A percentile compares a stretch with the other conserved stretches of the same genome.
Conservation (phyloP, 1,140 invertebrate species). For the Zeugodacus cucurbitae region DNA sequence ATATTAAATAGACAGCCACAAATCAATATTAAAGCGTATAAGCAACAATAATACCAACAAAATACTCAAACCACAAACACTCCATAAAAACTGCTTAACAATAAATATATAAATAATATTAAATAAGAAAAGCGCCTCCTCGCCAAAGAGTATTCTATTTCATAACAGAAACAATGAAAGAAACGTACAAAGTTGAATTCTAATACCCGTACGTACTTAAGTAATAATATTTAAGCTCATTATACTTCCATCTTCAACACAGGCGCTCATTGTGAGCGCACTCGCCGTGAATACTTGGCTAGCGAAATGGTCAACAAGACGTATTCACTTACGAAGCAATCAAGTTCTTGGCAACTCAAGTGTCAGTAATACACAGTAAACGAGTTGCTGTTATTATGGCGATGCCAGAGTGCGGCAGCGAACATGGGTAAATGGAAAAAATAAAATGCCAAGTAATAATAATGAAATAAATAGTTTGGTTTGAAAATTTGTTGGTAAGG, state of each 20-base stretch:
- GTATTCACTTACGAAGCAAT: background rate
- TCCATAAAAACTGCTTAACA: no score
- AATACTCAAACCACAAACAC: no score
- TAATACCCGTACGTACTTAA: background rate
- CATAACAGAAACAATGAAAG: background rate
- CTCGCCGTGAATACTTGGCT: background rate
- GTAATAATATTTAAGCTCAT: slow-evolving; percentile 9
- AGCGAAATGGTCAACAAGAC: background rate
- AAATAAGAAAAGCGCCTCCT: no score
- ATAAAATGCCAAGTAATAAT: background rate
- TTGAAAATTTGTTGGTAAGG: no score
- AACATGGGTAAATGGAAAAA: background rate
- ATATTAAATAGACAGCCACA: no score
- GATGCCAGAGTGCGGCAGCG: no score
- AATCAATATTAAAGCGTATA: no score
- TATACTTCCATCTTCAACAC: background rate
- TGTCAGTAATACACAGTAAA: background rate
- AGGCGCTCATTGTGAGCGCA: background rate
- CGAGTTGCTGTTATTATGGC: background rate
- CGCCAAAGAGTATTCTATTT: no score
- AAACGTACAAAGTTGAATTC: background rate
- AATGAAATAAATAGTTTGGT: background rate
- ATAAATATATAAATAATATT: no score
- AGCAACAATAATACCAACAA: no score
- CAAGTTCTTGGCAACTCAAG: background rate